Conservation (phyloP, 2,888 invertebrate species). For the Therioaphis trifolii region DNA sequence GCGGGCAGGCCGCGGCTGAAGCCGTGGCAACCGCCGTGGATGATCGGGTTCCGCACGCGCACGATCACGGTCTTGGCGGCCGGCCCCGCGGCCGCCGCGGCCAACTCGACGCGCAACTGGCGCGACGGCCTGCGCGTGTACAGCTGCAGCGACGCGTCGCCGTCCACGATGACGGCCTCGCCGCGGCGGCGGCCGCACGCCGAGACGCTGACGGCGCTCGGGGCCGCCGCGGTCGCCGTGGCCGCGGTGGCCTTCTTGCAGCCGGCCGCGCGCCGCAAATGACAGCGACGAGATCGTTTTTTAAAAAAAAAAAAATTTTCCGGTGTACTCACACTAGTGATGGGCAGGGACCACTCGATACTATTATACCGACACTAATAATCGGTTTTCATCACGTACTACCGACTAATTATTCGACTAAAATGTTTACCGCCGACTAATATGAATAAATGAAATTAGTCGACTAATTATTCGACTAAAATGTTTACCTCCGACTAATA, state of each 20-base stretch:
- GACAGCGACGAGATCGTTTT: too few relatives aligned
- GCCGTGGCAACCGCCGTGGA: slow-evolving; percentile 65
- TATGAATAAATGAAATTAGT: too few relatives aligned
- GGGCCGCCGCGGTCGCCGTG: not conserved
- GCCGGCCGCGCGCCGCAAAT: not conserved
- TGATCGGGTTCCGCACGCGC: slow-evolving; percentile 24
- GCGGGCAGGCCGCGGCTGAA: slow-evolving; percentile 45
- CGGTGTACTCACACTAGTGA: too few relatives aligned
- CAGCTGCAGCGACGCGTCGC: slow-evolving; percentile 14
- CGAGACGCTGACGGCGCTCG: not conserved
- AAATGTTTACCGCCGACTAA: too few relatives aligned
- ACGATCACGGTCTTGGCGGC: slow-evolving; percentile 28
- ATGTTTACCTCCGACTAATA: too few relatives aligned
- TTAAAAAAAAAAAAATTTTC: too few relatives aligned
- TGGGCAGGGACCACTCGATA: too few relatives aligned
- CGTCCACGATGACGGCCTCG: slow-evolving; percentile 39
- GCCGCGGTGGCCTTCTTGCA: not conserved
- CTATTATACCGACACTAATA: too few relatives aligned
- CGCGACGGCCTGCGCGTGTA: slow-evolving; percentile 48
- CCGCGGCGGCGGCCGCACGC: not conserved
- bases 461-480: too few relatives aligned
- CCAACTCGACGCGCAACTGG: slow-evolving; percentile 59
- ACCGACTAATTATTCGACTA: too few relatives aligned
- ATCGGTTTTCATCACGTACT: too few relatives aligned
- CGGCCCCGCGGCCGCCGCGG: not conserved